Percentiles rank a stretch among this genome's conserved stretches.
These are phyloP conservation scores for Danio kyathit DNA, from an alignment of 2,797 vertebrate genomes.

Conservation along the genomic window DNA sequence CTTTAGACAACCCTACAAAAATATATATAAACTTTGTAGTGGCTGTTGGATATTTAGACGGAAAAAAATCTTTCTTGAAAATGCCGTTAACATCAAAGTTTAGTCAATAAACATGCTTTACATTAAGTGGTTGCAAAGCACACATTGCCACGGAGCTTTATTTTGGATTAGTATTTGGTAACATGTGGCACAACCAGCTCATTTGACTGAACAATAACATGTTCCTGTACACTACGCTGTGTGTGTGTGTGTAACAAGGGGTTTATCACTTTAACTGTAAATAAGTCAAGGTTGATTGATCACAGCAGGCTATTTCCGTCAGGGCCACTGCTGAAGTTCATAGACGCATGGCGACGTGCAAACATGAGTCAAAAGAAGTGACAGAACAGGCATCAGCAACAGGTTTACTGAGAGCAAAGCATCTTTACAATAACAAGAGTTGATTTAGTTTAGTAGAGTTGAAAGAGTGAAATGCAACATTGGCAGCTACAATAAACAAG, in stretches of 20 bases:
- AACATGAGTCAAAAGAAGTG: slow-evolving; percentile 15
- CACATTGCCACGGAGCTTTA: neutral
- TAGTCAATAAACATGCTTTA: neutral
- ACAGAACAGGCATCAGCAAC: slow-evolving; percentile 21
- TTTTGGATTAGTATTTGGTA: slow-evolving; percentile 6
- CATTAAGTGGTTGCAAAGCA: neutral
- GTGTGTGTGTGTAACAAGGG: neutral
- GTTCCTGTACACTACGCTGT: neutral
- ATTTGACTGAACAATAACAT: slow-evolving; percentile 5
- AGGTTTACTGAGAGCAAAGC: slow-evolving; percentile 1
- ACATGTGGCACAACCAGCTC: neutral
- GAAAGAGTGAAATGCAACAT: neutral
- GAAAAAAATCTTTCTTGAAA: no score
- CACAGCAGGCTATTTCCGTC: slow-evolving; percentile 22
- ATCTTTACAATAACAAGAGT: slow-evolving; percentile 8
- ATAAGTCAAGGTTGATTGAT: slow-evolving; percentile 32
- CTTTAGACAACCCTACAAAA: no score
- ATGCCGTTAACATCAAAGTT: neutral
- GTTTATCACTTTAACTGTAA: slow-evolving; percentile 23
- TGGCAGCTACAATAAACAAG: neutral
- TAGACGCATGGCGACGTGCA: neutral
- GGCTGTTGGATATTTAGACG: no score
- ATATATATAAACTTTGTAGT: no score
- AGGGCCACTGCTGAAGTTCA: slow-evolving; percentile 4
- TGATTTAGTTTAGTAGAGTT: neutral